A percentile compares a stretch with the other conserved stretches of the same genome.
phyloP scores from a whole-genome alignment of 2,113 vertebrate genomes.

The Leptosomus discolor region DNA sequence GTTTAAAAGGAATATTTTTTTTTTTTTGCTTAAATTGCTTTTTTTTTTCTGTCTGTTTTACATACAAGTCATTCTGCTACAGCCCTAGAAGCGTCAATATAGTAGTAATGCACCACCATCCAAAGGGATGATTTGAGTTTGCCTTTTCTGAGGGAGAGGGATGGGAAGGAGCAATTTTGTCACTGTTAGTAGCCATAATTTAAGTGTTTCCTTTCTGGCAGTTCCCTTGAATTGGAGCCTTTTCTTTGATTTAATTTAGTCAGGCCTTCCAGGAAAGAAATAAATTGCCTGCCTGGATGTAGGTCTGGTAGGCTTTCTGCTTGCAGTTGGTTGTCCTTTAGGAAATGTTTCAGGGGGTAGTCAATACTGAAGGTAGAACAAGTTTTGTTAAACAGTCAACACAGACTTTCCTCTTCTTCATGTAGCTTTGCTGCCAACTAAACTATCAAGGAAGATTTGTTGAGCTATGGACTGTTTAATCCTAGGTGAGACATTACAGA shows the following conservation, averaged over 20 bases:
- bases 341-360: neutral
- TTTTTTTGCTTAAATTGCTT: neutral
- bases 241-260: neutral
- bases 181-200: neutral
- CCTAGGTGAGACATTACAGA: neutral
- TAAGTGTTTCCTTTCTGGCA: neutral
- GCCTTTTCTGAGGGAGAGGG: neutral
- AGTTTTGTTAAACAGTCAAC: neutral
- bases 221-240: neutral
- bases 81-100: neutral
- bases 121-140: neutral
- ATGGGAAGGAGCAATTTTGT: neutral
- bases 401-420: neutral
- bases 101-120: neutral
- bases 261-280: neutral
- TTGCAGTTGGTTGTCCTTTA: neutral
- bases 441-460: neutral
- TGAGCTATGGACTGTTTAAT: neutral
- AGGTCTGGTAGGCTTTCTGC: neutral
- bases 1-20: neutral
- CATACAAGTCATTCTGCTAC: neutral
- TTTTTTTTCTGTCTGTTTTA: neutral
- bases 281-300: neutral
- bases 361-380: neutral
- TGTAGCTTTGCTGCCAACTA: neutral